Evolutionary conservation across 1,140 invertebrate genomes (phyloP).

Genomic region (Cecropterus lyciades): DNA sequence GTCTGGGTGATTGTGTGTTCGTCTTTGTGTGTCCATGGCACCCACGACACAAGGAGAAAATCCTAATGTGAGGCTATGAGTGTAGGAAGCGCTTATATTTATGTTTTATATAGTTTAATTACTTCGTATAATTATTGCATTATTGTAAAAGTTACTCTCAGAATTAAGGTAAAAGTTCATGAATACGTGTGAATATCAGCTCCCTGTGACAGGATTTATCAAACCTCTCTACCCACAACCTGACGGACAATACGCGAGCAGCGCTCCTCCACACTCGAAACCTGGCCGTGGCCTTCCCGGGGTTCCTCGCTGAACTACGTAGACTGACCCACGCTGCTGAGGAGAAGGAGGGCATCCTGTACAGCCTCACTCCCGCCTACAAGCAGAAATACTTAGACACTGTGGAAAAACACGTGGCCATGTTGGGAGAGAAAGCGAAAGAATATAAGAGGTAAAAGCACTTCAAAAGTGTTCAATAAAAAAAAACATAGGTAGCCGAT

Average conservation of each 20-base stretch:
- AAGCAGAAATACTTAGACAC: conserved; percentile 87
- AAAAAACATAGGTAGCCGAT: too few relatives aligned
- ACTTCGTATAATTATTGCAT: too few relatives aligned
- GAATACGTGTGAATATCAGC: conserved; percentile 31
- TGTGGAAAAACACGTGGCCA: conserved; percentile 88
- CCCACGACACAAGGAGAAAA: too few relatives aligned
- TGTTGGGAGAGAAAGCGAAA: conserved; percentile 86
- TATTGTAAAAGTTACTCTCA: too few relatives aligned
- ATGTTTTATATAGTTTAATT: too few relatives aligned
- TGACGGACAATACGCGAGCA: conserved; percentile 54
- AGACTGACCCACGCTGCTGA: conserved; percentile 75
- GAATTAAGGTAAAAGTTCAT: too few relatives aligned
- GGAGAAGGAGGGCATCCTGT: conserved; percentile 86
- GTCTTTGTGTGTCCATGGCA: too few relatives aligned
- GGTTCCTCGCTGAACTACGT: conserved; percentile 48
- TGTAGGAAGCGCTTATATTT: too few relatives aligned
- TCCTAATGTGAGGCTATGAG: too few relatives aligned
- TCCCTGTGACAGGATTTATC: conserved; percentile 58
- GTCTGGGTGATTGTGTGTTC: too few relatives aligned
- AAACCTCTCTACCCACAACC: conserved; percentile 59
- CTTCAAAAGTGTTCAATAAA: too few relatives aligned
- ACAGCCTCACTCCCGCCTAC: conserved; percentile 88
- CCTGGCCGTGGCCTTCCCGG: conserved; percentile 55
- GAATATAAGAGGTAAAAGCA: conserved; percentile 76
- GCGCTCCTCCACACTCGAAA: conserved; percentile 52